Conservation (phyloP, 2,113 vertebrate species). For the Circaetus gallicus region DNA sequence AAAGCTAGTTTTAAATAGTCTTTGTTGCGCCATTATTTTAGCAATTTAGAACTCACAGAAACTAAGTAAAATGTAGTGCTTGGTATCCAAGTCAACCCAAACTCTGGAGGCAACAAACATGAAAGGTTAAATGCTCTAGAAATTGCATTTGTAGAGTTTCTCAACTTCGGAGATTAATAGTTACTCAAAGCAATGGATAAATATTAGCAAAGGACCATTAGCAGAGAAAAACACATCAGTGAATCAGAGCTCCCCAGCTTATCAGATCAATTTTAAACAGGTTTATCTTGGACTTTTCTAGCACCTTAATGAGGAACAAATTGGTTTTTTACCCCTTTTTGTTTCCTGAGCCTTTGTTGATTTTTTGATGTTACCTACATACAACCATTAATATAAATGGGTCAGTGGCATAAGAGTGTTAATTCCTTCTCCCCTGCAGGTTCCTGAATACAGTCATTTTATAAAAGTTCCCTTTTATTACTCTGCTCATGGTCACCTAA, state of each 20-base stretch:
- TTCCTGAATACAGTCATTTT: constrained; percentile 32
- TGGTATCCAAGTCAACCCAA: constrained; percentile 45
- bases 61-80: constrained; percentile 51
- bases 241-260: constrained; percentile 60
- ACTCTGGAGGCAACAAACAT: constrained; percentile 51
- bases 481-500: constrained; percentile 30
- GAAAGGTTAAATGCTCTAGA: constrained; percentile 72
- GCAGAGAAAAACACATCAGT: constrained; percentile 66
- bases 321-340: constrained; percentile 45
- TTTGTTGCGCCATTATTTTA: constrained; percentile 29
- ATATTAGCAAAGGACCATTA: constrained; percentile 77
- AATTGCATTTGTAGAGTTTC: constrained; percentile 72
- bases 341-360: constrained; percentile 58
- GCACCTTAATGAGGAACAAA: constrained; percentile 72
- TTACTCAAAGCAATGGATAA: constrained; percentile 74
- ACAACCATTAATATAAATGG: constrained; percentile 67
- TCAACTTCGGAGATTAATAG: constrained; percentile 72
- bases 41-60: constrained; percentile 30
- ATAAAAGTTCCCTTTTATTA: constrained; percentile 55
- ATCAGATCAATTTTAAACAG: constrained; percentile 80
- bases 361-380: constrained; percentile 64
- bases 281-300: constrained; percentile 74
- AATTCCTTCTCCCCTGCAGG: constrained; percentile 50
- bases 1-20: constrained; percentile 55
- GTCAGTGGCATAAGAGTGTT: constrained; percentile 41